phyloP scores from a whole-genome alignment of 1,140 invertebrate genomes.

The Euborellia annulipes region DNA sequence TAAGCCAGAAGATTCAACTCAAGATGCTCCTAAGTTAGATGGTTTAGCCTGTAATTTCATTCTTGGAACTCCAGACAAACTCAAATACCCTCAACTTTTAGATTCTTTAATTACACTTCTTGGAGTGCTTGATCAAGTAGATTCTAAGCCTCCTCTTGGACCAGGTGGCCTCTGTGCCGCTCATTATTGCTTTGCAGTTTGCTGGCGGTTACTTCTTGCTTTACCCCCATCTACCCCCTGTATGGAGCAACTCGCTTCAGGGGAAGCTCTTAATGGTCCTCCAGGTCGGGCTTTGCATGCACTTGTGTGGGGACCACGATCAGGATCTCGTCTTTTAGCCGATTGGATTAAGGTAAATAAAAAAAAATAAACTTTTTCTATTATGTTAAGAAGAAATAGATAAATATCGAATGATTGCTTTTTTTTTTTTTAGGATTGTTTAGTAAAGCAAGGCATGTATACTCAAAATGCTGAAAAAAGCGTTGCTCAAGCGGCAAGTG shows the following conservation, averaged over 20 bases:
- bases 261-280: constrained; percentile 34
- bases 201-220: constrained; percentile 65
- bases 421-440: constrained; percentile 44
- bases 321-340: constrained; percentile 53
- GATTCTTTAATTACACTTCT: constrained; percentile 52
- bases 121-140: too few relatives aligned
- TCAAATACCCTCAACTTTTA: constrained; percentile 75
- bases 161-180: constrained; percentile 54
- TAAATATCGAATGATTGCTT: constrained; percentile 22
- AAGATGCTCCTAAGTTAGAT: constrained; percentile 75
- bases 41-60: constrained; percentile 89
- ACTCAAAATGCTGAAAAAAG: constrained; percentile 61
- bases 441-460: constrained; percentile 81
- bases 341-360: constrained; percentile 45
- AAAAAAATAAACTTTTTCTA: constrained; percentile 3
- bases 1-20: constrained; percentile 56
- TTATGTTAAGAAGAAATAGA: too few relatives aligned
- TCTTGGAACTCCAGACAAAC: constrained; percentile 71
- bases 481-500: constrained; percentile 35
- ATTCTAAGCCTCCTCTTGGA: too few relatives aligned
- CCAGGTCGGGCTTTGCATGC: constrained; percentile 44
- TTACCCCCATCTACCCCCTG: constrained; percentile 78
- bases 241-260: constrained; percentile 57
- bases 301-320: constrained; percentile 53
- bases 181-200: constrained; percentile 80